Base-by-base conservation (phyloP, 2,113 vertebrate genomes). In the Collichthys lucidus region DNA sequence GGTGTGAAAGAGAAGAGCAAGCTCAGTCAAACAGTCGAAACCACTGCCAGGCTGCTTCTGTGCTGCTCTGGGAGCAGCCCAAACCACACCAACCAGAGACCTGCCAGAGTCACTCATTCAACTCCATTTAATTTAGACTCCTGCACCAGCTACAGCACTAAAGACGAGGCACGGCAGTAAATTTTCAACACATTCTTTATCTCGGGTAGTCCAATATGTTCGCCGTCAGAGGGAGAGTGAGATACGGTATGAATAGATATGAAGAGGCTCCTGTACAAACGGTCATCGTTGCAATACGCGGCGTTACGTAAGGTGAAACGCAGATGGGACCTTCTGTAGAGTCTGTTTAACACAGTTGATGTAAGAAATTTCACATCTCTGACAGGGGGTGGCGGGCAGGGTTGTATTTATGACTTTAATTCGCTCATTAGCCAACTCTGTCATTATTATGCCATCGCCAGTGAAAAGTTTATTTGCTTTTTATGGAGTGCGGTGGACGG, bases 391-490 rank as follows among this genome's bases (percentile, higher is more conserved):
- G 79, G 42, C 61, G 49, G 81, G 79, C 74, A 77, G 79, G 68
- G 47, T 79, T 86, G 79, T 85, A 93, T 88, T 94, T 92, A 93
- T 59, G 91, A 82, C 74, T 88, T 91, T 93, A 91, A 94, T 92
- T 90, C 73, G 62, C 88, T 93, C 92, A 93, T 94, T 94, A 94
- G 88, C 72, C 40, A 26, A 87, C 87, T 89, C 86, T 82, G 88
- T 93, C 87, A 89, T 94, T 94, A 94, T 92, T 89, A 88, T 87
- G 88, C 89, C 84, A 89, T 90, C 85, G 84, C 86, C 88, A 87
- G 86, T 74, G 88, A 91, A 92, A 90, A 81, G 86, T 93, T 94
- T 88, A 92, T 92, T 93, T 92, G 85, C 85, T 87, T 92, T 93
- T 94, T 91, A 93, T 88, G 88, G 90, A 86, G 92, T 90, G 87